Conservation (phyloP, 2,888 invertebrate species). For the Drosophila formosana region DNA sequence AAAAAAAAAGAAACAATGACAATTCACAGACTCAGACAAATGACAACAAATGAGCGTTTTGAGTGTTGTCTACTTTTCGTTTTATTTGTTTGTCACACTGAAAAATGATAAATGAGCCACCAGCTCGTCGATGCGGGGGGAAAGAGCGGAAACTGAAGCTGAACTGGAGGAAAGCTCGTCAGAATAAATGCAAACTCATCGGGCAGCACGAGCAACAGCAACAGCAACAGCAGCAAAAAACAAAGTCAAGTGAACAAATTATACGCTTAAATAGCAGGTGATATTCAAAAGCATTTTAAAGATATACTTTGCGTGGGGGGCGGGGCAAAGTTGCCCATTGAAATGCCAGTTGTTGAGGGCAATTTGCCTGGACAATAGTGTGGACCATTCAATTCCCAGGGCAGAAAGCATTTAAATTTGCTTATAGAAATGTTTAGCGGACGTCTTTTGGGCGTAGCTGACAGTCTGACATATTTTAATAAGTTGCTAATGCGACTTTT, state of each 20-base stretch:
- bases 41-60: slow-evolving; percentile 72
- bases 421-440: background rate
- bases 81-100: slow-evolving; percentile 60
- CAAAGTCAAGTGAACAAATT: slow-evolving; percentile 60
- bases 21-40: slow-evolving; percentile 52
- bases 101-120: slow-evolving; percentile 74
- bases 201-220: slow-evolving; percentile 16
- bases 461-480: slow-evolving; percentile 3
- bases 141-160: background rate
- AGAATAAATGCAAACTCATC: slow-evolving; percentile 61
- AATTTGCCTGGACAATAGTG: slow-evolving; percentile 19
- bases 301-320: slow-evolving; percentile 2
- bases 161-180: slow-evolving; percentile 16
- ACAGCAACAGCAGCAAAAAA: slow-evolving; percentile 8
- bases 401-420: background rate
- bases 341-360: background rate
- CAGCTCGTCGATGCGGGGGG: background rate
- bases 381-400: slow-evolving; percentile 2
- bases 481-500: background rate
- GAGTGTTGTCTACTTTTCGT: slow-evolving; percentile 62
- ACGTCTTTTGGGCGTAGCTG: background rate
- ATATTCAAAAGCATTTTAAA: slow-evolving; percentile 18
- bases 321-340: background rate
- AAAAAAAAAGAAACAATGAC: slow-evolving; percentile 36
- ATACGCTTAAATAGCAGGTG: slow-evolving; percentile 63